Conservation (phyloP, 2,113 vertebrate species). For the Conger conger region DNA sequence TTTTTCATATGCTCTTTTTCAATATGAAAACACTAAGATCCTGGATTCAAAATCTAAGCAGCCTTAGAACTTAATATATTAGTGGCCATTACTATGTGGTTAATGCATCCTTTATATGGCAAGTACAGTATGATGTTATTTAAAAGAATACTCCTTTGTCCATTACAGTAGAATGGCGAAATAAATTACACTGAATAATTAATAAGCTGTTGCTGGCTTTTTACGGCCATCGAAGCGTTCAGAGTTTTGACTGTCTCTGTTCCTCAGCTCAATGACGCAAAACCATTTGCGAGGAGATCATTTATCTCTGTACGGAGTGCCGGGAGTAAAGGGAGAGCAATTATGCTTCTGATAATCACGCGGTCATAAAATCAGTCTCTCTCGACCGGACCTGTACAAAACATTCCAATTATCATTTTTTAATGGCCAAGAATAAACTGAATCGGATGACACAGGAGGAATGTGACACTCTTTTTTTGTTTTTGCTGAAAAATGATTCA, state of each 20-base stretch:
- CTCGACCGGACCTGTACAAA: not conserved
- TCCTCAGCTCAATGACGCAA: slow-evolving; percentile 8
- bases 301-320: not conserved
- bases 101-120: not conserved
- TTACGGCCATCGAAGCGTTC: slow-evolving; percentile 5
- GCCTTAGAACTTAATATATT: slow-evolving; percentile 5
- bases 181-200: slow-evolving; percentile 13
- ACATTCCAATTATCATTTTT: not conserved
- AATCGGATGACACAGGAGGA: not conserved
- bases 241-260: slow-evolving; percentile 19
- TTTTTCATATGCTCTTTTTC: not conserved
- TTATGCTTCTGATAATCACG: slow-evolving; percentile 1
- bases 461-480: not conserved
- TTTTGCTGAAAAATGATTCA: slow-evolving; percentile 11
- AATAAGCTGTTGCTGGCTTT: not conserved
- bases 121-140: not conserved
- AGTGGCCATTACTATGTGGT: not conserved
- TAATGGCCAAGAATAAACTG: not conserved
- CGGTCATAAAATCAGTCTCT: not conserved
- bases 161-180: slow-evolving; percentile 9
- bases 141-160: slow-evolving; percentile 25
- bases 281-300: not conserved
- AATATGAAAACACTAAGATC: not conserved
- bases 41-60: not conserved
- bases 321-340: not conserved